phyloP scores from a whole-genome alignment of 2,797 vertebrate species.

The Gallinago solitaria region DNA sequence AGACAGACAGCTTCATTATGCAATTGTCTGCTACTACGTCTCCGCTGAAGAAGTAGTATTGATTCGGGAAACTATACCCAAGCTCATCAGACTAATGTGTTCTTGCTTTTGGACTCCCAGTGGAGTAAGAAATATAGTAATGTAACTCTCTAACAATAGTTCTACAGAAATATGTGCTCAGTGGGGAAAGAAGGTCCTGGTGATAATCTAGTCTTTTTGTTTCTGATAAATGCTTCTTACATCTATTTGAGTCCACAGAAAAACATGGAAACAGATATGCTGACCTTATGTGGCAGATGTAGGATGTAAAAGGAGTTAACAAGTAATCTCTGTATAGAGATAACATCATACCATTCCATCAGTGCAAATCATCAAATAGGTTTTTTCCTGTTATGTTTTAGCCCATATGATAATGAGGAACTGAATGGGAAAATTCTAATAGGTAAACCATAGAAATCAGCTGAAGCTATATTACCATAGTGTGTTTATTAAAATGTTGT shows the following conservation, averaged over 20 bases:
- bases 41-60: constrained; percentile 71
- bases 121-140: constrained; percentile 20
- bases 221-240: background rate
- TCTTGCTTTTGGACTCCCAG: constrained; percentile 15
- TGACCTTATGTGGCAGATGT: background rate
- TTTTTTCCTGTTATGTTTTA: background rate
- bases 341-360: background rate
- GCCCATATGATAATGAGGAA: background rate
- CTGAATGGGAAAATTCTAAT: background rate
- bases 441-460: background rate
- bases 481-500: background rate
- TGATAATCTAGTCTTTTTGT: background rate
- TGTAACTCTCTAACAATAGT: background rate
- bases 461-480: background rate
- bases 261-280: background rate
- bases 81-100: constrained; percentile 68
- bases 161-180: background rate
- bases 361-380: background rate
- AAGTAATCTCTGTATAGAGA: background rate
- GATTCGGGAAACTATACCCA: constrained; percentile 71
- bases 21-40: constrained; percentile 77
- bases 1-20: constrained; percentile 85
- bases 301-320: background rate
- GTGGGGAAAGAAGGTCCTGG: background rate
- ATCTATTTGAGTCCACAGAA: background rate